These are phyloP conservation scores for Trichopoda pennipes DNA, from an alignment of 2,888 invertebrate species.

Conservation along the genomic window DNA sequence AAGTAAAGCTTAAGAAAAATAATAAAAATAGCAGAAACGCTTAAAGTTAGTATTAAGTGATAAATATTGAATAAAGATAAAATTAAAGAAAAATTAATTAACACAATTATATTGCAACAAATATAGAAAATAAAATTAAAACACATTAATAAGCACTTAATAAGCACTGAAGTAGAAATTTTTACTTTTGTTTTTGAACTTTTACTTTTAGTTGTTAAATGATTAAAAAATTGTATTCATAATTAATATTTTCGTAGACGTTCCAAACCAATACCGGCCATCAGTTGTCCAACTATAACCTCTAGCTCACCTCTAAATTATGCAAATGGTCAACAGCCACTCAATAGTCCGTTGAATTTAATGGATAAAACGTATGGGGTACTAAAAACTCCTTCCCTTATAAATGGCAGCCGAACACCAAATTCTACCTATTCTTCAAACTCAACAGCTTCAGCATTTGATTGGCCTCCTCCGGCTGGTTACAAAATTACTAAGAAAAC, in stretches of 20 bases:
- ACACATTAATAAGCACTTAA: no score
- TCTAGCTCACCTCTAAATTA: conserved; percentile 56
- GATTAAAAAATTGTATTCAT: not conserved
- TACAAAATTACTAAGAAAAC: conserved; percentile 44
- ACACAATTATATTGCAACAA: not conserved
- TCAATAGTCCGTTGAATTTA: conserved; percentile 69
- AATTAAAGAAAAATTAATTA: not conserved
- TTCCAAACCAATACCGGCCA: conserved; percentile 67
- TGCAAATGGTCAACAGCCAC: conserved; percentile 35
- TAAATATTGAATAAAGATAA: not conserved
- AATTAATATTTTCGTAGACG: conserved; percentile 57
- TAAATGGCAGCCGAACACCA: conserved; percentile 60
- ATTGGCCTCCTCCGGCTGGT: conserved; percentile 58
- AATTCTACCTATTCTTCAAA: conserved; percentile 54
- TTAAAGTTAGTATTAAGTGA: conserved; percentile 52
- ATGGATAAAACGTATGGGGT: conserved; percentile 64
- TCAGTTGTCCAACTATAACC: conserved; percentile 62
- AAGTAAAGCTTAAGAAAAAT: conserved; percentile 76
- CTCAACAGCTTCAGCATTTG: conserved; percentile 63
- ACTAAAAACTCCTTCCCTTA: conserved; percentile 72
- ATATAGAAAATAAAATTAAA: not conserved
- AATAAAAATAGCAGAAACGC: conserved; percentile 62
- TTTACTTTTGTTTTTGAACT: no score
- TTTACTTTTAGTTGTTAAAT: no score
- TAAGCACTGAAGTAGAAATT: not conserved